Evolutionary conservation across 2,797 vertebrate species (phyloP).

Genomic region (Tragopan temminckii): DNA sequence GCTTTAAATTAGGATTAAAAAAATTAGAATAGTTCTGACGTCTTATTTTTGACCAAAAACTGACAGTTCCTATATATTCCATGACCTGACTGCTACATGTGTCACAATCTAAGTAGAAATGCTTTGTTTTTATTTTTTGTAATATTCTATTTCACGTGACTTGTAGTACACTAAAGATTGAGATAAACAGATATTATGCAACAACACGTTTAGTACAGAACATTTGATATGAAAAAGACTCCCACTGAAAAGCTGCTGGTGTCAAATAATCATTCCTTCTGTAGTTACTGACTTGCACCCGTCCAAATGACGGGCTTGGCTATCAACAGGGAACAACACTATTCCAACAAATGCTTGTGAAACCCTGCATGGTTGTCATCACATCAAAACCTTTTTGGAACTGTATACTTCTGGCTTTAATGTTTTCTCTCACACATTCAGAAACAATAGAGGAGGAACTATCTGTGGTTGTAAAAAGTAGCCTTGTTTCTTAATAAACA

Average conservation of each 20-base stretch:
- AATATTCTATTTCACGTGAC: not conserved
- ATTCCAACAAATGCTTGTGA: conserved; percentile 28
- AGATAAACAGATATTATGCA: conserved; percentile 33
- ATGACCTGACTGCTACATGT: not conserved
- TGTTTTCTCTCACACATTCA: not conserved
- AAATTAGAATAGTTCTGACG: not conserved
- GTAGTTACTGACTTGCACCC: conserved; percentile 7
- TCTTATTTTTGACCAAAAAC: not conserved
- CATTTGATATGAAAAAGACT: conserved; percentile 37
- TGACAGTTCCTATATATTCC: not conserved
- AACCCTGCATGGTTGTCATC: not conserved
- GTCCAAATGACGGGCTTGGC: not conserved
- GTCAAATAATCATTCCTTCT: conserved; percentile 61
- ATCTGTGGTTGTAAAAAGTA: too few species aligned
- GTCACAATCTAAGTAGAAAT: not conserved
- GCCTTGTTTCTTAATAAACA: too few species aligned
- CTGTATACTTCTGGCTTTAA: not conserved
- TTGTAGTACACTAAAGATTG: not conserved
- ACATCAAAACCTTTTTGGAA: not conserved
- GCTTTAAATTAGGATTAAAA: not conserved
- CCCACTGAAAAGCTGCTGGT: conserved; percentile 49
- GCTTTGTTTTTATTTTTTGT: not conserved
- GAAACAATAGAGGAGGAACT: conserved; percentile 6
- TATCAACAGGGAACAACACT: not conserved
- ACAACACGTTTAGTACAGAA: not conserved